phyloP scores from a whole-genome alignment of 2,113 vertebrate genomes.

The Myiozetetes cayanensis region DNA sequence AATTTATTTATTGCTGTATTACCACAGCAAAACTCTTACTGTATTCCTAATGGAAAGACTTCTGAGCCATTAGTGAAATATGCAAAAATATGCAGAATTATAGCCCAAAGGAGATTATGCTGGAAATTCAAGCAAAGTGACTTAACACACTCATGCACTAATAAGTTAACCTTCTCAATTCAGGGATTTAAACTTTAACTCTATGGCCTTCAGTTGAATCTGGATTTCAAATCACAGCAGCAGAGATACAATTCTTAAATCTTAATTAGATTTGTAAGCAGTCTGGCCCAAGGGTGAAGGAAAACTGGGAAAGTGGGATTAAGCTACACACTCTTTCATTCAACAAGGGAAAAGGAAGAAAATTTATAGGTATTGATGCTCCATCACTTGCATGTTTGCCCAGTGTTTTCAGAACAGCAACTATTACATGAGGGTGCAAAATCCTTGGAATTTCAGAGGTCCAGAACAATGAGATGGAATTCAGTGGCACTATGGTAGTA shows the following conservation, averaged over 20 bases:
- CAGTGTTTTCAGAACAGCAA: conserved; percentile 8
- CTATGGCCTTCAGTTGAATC: conserved; percentile 3
- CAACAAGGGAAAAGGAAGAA: not conserved
- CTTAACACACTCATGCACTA: conserved; percentile 55
- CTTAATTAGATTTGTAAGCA: conserved; percentile 61
- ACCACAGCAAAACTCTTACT: not conserved
- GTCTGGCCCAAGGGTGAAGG: not conserved
- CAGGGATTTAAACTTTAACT: conserved; percentile 65
- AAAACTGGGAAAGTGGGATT: conserved; percentile 12
- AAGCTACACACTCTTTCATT: not conserved
- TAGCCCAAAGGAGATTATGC: conserved; percentile 63
- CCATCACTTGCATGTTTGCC: not conserved
- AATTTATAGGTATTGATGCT: not conserved
- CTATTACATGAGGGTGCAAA: not conserved
- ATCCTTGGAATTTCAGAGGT: not conserved
- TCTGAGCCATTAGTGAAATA: conserved; percentile 57
- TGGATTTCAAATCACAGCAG: conserved; percentile 38
- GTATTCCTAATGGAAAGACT: conserved; percentile 40
- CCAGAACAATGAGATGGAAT: not conserved
- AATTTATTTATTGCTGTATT: not conserved
- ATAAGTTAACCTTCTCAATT: conserved; percentile 53
- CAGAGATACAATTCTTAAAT: conserved; percentile 48
- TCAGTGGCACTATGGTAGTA: not conserved
- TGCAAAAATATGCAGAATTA: conserved; percentile 72
- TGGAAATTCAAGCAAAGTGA: conserved; percentile 56